Conservation (phyloP, 2,888 invertebrate genomes). For the Drosophila paracracens region DNA sequence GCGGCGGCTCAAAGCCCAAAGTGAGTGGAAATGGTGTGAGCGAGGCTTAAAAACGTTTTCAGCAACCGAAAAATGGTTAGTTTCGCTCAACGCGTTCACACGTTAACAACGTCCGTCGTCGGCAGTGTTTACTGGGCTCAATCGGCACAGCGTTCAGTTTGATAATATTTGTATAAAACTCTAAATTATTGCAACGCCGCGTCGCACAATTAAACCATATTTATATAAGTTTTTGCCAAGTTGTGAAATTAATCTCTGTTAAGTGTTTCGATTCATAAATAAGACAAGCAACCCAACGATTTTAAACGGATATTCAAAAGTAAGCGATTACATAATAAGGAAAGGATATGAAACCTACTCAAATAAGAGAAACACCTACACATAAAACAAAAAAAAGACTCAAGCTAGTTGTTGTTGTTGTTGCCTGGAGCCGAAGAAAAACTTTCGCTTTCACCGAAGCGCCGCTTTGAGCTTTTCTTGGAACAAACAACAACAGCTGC, state of each 20-base stretch:
- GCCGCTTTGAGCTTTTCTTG: constrained; percentile 48
- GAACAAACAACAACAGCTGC: constrained; percentile 12
- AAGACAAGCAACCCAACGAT: constrained; percentile 1
- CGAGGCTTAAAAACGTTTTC: constrained; percentile 84
- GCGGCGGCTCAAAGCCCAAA: constrained; percentile 14
- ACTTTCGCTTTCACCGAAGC: constrained; percentile 83
- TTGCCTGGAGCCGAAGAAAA: constrained; percentile 55
- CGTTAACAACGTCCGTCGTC: constrained; percentile 78
- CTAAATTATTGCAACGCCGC: constrained; percentile 59
- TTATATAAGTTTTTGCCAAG: constrained; percentile 69
- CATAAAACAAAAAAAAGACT: constrained; percentile 14
- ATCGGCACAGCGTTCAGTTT: background rate
- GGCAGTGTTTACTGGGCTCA: constrained; percentile 43
- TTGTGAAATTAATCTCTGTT: constrained; percentile 66
- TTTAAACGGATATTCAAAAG: constrained; percentile 50
- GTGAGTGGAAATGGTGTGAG: constrained; percentile 65
- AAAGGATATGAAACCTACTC: constrained; percentile 46
- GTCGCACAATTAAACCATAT: constrained; percentile 49
- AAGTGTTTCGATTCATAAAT: constrained; percentile 27
- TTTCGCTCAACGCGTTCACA: constrained; percentile 83
- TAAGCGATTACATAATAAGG: constrained; percentile 52
- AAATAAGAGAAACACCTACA: constrained; percentile 31
- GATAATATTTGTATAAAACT: constrained; percentile 10
- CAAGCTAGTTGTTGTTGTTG: constrained; percentile 17
- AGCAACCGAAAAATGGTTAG: constrained; percentile 82